Evolutionary conservation across 2,797 vertebrate species (phyloP).

Genomic region (Neopelma chrysocephalum): DNA sequence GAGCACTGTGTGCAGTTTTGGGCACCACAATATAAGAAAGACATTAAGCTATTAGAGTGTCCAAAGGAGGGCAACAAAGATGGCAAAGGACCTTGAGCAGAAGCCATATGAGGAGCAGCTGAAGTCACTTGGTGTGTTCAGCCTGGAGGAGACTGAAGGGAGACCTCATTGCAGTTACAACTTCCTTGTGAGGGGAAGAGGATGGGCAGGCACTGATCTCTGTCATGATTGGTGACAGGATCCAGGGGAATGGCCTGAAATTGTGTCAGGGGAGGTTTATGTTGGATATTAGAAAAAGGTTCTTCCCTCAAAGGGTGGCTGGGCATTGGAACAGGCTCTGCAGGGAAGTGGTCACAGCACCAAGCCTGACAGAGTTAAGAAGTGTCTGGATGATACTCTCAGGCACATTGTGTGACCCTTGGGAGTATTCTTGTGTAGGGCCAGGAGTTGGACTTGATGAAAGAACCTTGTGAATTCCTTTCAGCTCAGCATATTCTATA

Average conservation of each 20-base stretch:
- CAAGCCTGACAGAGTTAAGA: background rate
- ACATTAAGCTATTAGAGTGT: background rate
- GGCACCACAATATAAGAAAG: background rate
- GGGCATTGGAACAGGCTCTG: background rate
- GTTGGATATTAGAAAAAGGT: background rate
- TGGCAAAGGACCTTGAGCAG: background rate
- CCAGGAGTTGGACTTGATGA: background rate
- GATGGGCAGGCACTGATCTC: background rate
- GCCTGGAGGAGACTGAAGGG: background rate
- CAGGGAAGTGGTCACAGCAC: background rate
- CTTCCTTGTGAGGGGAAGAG: background rate
- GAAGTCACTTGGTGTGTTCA: background rate
- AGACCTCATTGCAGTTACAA: background rate
- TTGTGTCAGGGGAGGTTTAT: background rate
- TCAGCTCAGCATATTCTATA: background rate
- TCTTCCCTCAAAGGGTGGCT: background rate
- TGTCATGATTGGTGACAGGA: too few species aligned
- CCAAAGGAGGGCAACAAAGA: background rate
- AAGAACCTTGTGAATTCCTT: background rate
- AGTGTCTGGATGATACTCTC: background rate
- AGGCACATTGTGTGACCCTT: background rate
- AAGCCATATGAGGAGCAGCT: background rate
- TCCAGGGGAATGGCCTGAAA: background rate
- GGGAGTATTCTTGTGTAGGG: background rate
- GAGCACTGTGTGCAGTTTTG: background rate